Percentiles rank a stretch among this genome's conserved stretches.
Evolutionary conservation across 2,888 invertebrate species (phyloP).

Genomic region (Ethmia dodecea): DNA sequence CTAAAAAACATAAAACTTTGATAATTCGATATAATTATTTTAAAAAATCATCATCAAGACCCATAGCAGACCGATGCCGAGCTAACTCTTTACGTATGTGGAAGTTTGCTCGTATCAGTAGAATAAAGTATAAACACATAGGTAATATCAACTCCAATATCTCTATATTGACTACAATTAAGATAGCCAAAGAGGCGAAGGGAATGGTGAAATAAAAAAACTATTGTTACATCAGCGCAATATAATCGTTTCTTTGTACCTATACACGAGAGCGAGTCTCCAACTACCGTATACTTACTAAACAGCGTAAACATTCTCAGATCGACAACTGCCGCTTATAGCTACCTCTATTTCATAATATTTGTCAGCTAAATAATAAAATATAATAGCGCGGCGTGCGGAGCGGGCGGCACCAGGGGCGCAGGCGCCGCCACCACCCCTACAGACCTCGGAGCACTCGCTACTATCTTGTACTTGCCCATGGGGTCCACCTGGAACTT

Average conservation of each 20-base stretch:
- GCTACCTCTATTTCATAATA: conserved; percentile 63
- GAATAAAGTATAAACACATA: too few species aligned
- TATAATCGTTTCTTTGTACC: conserved; percentile 75
- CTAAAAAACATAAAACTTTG: too few species aligned
- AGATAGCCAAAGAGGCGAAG: too few species aligned
- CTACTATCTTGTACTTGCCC: conserved; percentile 73
- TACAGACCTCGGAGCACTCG: conserved; percentile 37
- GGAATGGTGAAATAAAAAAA: too few species aligned
- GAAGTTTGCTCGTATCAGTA: too few species aligned
- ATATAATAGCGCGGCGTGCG: conserved; percentile 62
- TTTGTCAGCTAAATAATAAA: conserved; percentile 55
- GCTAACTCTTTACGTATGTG: too few species aligned
- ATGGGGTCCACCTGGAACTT: conserved; percentile 66
- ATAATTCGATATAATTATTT: too few species aligned
- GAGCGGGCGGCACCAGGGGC: conserved; percentile 45
- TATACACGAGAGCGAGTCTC: conserved; percentile 57
- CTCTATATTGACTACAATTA: too few species aligned
- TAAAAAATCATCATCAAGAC: too few species aligned
- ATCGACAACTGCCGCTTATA: conserved; percentile 54
- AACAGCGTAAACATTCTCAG: conserved; percentile 63
- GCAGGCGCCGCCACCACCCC: conserved; percentile 30
- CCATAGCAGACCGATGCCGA: too few species aligned
- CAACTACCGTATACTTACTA: conserved; percentile 60
- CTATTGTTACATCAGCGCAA: conserved; percentile 55
- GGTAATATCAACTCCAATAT: too few species aligned